Base-by-base conservation (phyloP, 2,113 vertebrate species). In the Scolopax mira region DNA sequence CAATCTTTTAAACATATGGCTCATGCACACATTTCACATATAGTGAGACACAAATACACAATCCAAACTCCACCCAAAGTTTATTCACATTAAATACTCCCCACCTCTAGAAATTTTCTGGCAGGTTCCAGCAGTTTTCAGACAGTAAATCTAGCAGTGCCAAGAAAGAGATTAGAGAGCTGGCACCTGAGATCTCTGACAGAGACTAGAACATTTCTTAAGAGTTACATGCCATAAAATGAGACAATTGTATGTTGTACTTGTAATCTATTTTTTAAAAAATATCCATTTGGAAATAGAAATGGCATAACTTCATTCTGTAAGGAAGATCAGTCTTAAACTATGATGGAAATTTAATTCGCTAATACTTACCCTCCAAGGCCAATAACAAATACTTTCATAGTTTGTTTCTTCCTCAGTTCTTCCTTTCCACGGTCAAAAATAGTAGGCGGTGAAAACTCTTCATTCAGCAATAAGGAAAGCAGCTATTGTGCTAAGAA, bases 351-450 rank as follows among this genome's bases (percentile, higher is more conserved):
- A 96, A 80, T 87, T 58, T 30, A 54, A 77, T 58, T 70, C 58
- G 39, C 24, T 86, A 13, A 65, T 71, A 98, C 99, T 99, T 94
- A 99, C 99, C 99, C 99, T 44, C 99, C 98, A 80, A 99, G 98
- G 97, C 99, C 99, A 80, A 99, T 94, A 90, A 99, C 93, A 41
- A 99, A 80, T 19, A 94, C 97, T 97, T 98, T 98, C 99, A 99
- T 99, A 31, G 88, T 94, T 96, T 66, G 60, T 85, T 88, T 93
- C 79, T 74, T 94, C 67, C 65, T 67, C 62, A 77, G 64, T 65
- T 94, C 85, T 95, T 96, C 94, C 79, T 74, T 96, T 95, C 80
- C 77, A 78, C 91, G 88, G 80, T 74, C 84, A 97, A 94, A 96
- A 94, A 95, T 27, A 92, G 69, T 3, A 84, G n/a, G 18, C 10